Percentiles rank a stretch among this genome's conserved stretches.
These are phyloP conservation scores for Oligia fasciuncula DNA, from an alignment of 2,888 invertebrate species.

Conservation along the genomic window DNA sequence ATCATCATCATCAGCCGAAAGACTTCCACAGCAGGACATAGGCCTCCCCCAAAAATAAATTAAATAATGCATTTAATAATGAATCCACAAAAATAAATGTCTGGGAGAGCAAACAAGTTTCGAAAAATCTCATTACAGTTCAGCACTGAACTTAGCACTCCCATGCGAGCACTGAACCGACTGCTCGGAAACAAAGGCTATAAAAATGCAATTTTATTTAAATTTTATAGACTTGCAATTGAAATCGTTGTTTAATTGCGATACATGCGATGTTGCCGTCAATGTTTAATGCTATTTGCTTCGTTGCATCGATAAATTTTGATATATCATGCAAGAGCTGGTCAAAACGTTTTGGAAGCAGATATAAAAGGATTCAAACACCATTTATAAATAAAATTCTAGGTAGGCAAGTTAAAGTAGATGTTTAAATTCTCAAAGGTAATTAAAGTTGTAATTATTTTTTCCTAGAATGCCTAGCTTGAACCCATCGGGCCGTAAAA, in stretches of 20 bases:
- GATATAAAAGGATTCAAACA: slow-evolving; percentile 1
- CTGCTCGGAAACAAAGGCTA: slow-evolving; percentile 59
- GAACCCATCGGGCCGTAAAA: slow-evolving; percentile 36
- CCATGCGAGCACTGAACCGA: slow-evolving; percentile 63
- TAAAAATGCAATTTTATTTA: slow-evolving; percentile 65
- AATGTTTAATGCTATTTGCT: slow-evolving; percentile 50
- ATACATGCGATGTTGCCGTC: slow-evolving; percentile 52
- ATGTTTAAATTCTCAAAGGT: slow-evolving; percentile 9
- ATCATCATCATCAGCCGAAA: too few species aligned
- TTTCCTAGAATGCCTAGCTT: slow-evolving; percentile 10
- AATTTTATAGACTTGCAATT: slow-evolving; percentile 63
- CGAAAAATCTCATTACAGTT: slow-evolving; percentile 67
- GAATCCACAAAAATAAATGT: slow-evolving; percentile 53
- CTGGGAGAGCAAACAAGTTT: slow-evolving; percentile 60
- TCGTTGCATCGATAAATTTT: slow-evolving; percentile 29
- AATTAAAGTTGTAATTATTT: slow-evolving; percentile 19
- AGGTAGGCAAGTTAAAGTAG: neutral
- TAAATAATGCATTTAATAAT: slow-evolving; percentile 28
- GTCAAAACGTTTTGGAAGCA: neutral
- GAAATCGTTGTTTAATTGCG: slow-evolving; percentile 62
- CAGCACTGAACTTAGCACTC: slow-evolving; percentile 65
- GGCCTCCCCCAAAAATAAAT: too few species aligned
- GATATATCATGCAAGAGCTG: slow-evolving; percentile 32
- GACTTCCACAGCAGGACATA: too few species aligned
- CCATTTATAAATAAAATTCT: slow-evolving; percentile 9